phyloP scores from a whole-genome alignment of 2,888 invertebrate genomes.

The Agapetus fuscipes region DNA sequence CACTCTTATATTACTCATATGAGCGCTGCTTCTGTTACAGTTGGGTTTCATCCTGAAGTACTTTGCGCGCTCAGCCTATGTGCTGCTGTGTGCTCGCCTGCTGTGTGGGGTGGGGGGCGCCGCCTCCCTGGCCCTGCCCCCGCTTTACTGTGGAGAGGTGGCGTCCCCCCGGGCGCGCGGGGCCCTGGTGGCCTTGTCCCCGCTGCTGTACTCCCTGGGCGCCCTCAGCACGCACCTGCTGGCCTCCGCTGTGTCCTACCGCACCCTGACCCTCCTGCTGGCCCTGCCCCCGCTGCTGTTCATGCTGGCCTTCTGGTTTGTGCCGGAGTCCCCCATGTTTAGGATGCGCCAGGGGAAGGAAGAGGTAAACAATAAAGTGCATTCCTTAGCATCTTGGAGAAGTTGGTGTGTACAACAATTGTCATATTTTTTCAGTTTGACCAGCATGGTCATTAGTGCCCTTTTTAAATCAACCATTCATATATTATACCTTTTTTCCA shows the following conservation, averaged over 20 bases:
- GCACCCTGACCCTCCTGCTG: slow-evolving; percentile 32
- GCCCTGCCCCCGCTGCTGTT: slow-evolving; percentile 33
- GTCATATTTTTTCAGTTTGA: too few relatives aligned
- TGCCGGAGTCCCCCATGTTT: slow-evolving; percentile 48
- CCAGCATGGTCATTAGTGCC: too few relatives aligned
- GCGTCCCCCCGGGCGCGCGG: slow-evolving; percentile 46
- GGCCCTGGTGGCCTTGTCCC: slow-evolving; percentile 40
- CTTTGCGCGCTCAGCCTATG: slow-evolving; percentile 33
- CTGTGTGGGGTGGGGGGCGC: slow-evolving; percentile 50
- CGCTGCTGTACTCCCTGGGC: slow-evolving; percentile 39
- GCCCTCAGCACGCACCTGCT: slow-evolving; percentile 31
- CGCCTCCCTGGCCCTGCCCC: slow-evolving; percentile 43
- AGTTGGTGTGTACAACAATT: too few relatives aligned
- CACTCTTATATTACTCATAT: too few relatives aligned
- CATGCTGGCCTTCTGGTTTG: slow-evolving; percentile 30
- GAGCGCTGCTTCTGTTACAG: too few relatives aligned
- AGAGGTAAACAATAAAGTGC: too few relatives aligned
- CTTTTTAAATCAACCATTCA: too few relatives aligned
- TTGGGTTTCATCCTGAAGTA: slow-evolving; percentile 49
- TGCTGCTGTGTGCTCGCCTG: slow-evolving; percentile 44
- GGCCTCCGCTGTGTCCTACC: slow-evolving; percentile 37
- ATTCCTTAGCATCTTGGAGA: too few relatives aligned
- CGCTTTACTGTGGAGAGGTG: slow-evolving; percentile 56
- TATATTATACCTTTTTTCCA: too few relatives aligned
- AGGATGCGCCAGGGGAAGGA: slow-evolving; percentile 29